phyloP scores from a whole-genome alignment of 64 coral and sea anemone species.

The Stichodactyla helianthus region DNA sequence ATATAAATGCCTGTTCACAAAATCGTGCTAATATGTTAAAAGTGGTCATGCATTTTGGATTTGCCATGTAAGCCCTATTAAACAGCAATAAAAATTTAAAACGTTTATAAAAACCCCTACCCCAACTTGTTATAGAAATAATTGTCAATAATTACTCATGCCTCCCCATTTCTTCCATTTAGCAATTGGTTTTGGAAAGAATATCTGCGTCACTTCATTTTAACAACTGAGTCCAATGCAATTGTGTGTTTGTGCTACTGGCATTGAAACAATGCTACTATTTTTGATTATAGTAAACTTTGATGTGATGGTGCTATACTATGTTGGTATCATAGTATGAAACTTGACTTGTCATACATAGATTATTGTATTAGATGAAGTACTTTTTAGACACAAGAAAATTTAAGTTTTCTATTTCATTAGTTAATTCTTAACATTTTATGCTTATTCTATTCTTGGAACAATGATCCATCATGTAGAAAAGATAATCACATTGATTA shows the following conservation, averaged over 20 bases:
- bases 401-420: too few relatives aligned
- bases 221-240: slow-evolving; percentile 12
- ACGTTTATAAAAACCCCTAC: not conserved
- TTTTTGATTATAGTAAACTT: not conserved
- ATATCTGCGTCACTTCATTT: slow-evolving; percentile 13
- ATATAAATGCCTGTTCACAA: too few relatives aligned
- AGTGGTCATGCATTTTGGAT: too few relatives aligned
- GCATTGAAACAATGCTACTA: not conserved
- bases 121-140: not conserved
- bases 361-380: too few relatives aligned
- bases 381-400: too few relatives aligned
- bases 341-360: too few relatives aligned
- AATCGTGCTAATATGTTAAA: too few relatives aligned
- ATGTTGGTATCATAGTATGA: too few relatives aligned
- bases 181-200: slow-evolving; percentile 76
- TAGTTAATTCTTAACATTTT: too few relatives aligned
- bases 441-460: too few relatives aligned
- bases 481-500: too few relatives aligned
- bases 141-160: slow-evolving; percentile 63
- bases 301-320: not conserved
- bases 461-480: too few relatives aligned
- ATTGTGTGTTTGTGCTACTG: not conserved
- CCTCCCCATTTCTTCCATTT: slow-evolving; percentile 89
- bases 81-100: not conserved
- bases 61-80: not conserved